Percentiles rank a stretch among this genome's conserved stretches.
These are phyloP conservation scores for Euzophera pinguis DNA, from an alignment of 2,888 invertebrate species.

Conservation along the genomic window DNA sequence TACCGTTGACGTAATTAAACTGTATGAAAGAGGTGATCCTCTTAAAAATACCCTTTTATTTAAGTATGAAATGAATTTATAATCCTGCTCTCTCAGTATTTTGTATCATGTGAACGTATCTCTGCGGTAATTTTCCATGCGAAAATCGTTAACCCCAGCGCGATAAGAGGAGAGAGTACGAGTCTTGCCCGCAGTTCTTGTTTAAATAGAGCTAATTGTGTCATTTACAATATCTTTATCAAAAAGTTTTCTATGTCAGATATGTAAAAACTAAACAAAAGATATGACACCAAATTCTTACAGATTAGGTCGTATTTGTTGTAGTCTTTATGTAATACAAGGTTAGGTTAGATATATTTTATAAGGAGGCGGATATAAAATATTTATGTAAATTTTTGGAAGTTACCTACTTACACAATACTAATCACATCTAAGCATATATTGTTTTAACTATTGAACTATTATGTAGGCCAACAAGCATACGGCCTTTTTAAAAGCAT, in stretches of 20 bases:
- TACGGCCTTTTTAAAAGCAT: no score
- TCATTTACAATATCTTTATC: slow-evolving; percentile 11
- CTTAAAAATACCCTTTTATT: no score
- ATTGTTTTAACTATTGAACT: no score
- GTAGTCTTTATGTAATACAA: not conserved
- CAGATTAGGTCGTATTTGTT: not conserved
- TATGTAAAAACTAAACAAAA: slow-evolving; percentile 2
- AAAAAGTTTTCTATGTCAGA: slow-evolving; percentile 17
- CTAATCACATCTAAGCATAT: no score
- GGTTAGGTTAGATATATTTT: no score
- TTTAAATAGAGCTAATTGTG: slow-evolving; percentile 17
- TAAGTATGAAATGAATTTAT: not conserved
- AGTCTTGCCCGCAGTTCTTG: not conserved
- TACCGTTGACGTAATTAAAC: no score
- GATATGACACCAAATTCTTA: not conserved
- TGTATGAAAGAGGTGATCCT: no score
- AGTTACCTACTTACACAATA: no score
- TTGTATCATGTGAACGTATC: slow-evolving; percentile 24
- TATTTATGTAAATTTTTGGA: no score
- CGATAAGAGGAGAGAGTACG: slow-evolving; percentile 50
- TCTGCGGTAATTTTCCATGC: slow-evolving; percentile 68
- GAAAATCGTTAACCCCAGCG: slow-evolving; percentile 62
- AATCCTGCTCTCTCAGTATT: not conserved
- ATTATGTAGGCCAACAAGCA: no score
- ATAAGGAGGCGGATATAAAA: no score